A percentile compares a stretch with the other conserved stretches of the same genome.
phyloP scores from a whole-genome alignment of 2,888 invertebrate species.

The Kuschelorhynchus macadamiae region DNA sequence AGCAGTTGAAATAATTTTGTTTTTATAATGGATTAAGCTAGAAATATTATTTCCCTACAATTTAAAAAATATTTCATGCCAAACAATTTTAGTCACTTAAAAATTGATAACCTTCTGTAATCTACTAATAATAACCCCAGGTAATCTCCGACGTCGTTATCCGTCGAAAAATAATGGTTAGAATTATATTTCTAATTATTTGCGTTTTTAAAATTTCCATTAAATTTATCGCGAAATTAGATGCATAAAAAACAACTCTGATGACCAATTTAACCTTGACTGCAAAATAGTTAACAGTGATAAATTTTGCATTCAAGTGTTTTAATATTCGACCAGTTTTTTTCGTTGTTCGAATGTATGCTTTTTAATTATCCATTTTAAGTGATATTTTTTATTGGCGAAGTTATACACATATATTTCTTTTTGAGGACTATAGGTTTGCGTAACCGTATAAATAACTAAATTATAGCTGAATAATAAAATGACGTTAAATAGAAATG shows the following conservation, averaged over 20 bases:
- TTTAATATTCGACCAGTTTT: slow-evolving; percentile 26
- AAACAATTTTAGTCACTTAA: too few relatives aligned
- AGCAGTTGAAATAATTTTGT: too few relatives aligned
- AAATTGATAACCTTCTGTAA: too few relatives aligned
- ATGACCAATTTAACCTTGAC: slow-evolving; percentile 50
- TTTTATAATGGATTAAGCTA: too few relatives aligned
- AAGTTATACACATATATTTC: too few relatives aligned
- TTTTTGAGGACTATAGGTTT: too few relatives aligned
- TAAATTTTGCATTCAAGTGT: slow-evolving; percentile 39
- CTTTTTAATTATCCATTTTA: not conserved
- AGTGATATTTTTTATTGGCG: not conserved
- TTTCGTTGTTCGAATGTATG: not conserved
- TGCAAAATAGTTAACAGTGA: slow-evolving; percentile 42
- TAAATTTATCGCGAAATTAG: slow-evolving; percentile 49
- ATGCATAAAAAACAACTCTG: slow-evolving; percentile 46
- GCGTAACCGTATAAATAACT: too few relatives aligned
- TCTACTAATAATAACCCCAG: too few relatives aligned
- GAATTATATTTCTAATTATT: slow-evolving; percentile 32
- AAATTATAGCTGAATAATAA: too few relatives aligned
- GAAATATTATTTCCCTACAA: too few relatives aligned
- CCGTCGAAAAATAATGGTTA: not conserved
- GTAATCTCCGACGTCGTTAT: not conserved
- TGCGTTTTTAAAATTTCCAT: slow-evolving; percentile 45
- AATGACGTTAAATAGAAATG: too few relatives aligned
- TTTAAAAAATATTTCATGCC: too few relatives aligned